These are phyloP conservation scores for Panthera tigris DNA, from an alignment of 2,113 vertebrate genomes.

Conservation along the genomic window DNA sequence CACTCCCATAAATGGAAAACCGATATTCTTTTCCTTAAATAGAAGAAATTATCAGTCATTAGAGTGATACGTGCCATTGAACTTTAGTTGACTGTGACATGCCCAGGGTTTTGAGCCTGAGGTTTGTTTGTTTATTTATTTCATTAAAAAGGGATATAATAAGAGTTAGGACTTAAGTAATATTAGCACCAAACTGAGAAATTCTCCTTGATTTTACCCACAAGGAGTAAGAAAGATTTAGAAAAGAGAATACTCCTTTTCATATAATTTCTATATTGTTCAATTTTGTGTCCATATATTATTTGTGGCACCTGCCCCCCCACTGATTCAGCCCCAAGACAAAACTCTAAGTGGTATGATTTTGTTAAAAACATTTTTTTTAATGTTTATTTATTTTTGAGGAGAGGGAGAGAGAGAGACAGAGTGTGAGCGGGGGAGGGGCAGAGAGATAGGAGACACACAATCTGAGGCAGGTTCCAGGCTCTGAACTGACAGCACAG, in stretches of 20 bases:
- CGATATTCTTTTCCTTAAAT: not conserved
- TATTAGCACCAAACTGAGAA: not conserved
- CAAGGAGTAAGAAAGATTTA: not conserved
- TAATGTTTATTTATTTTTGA: too few relatives aligned
- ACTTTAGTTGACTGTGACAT: not conserved
- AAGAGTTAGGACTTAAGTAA: not conserved
- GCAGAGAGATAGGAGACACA: too few relatives aligned
- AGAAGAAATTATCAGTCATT: not conserved
- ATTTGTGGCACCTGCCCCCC: too few relatives aligned
- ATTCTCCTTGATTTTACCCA: not conserved
- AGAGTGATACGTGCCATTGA: not conserved
- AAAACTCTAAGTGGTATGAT: not conserved
- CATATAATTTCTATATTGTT: not conserved
- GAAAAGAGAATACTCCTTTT: rapidly evolving
- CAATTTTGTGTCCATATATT: not conserved
- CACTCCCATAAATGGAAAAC: not conserved
- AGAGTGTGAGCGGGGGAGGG: too few relatives aligned
- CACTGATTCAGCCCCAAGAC: not conserved
- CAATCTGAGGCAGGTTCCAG: too few relatives aligned
- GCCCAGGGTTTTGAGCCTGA: not conserved
- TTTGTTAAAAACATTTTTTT: too few relatives aligned
- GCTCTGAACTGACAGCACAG: too few relatives aligned
- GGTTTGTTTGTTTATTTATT: not conserved
- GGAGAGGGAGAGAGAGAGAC: too few relatives aligned
- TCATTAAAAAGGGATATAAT: not conserved